Evolutionary conservation across 64 coral and sea anemone species (phyloP).

Genomic region (Montipora sp.): DNA sequence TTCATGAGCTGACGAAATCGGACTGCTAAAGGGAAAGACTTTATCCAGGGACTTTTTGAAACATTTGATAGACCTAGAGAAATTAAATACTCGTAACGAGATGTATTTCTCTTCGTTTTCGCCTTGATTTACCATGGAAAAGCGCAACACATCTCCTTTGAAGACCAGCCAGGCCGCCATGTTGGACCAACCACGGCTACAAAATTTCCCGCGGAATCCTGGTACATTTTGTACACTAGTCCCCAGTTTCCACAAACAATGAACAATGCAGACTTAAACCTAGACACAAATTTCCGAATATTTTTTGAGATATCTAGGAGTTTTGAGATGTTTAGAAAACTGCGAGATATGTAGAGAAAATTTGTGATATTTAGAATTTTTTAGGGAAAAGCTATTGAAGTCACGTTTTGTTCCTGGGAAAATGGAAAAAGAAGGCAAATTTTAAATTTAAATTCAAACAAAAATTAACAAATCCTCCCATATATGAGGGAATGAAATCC

Average conservation of each 20-base stretch:
- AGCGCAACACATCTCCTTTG: background rate
- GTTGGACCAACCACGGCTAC: background rate
- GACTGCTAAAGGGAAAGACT: background rate
- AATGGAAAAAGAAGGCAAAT: too few relatives aligned
- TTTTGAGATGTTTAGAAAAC: too few relatives aligned
- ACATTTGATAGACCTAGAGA: conserved; percentile 4
- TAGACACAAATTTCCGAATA: too few relatives aligned
- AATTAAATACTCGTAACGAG: background rate
- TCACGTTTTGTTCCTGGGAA: too few relatives aligned
- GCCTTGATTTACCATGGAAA: background rate
- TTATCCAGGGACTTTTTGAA: conserved; percentile 3
- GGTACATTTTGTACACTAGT: background rate
- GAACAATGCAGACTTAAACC: too few relatives aligned
- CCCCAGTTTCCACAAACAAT: background rate
- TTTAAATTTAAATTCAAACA: too few relatives aligned
- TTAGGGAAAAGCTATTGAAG: too few relatives aligned
- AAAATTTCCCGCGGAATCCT: conserved; percentile 25
- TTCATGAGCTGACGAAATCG: background rate
- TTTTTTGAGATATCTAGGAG: too few relatives aligned
- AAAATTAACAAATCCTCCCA: too few relatives aligned
- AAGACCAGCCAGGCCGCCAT: background rate
- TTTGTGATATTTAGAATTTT: too few relatives aligned
- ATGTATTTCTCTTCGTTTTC: background rate
- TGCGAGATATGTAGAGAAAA: too few relatives aligned
- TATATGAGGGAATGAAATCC: too few relatives aligned